Percentiles rank a stretch among this genome's conserved stretches.
phyloP scores from a whole-genome alignment of 1,140 invertebrate species.

The Latrodectus geometricus region DNA sequence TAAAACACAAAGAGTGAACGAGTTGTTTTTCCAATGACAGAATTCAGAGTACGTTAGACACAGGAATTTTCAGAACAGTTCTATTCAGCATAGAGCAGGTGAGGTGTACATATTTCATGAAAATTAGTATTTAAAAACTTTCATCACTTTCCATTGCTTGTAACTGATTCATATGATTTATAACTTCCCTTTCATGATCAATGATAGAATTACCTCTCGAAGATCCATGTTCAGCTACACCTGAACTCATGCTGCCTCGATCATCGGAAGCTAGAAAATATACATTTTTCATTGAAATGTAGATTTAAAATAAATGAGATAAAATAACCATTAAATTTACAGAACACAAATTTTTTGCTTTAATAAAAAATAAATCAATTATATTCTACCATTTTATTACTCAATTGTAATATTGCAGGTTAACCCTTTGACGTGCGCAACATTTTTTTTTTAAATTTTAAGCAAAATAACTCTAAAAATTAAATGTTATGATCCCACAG shows the following conservation, averaged over 20 bases:
- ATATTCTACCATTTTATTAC: no score
- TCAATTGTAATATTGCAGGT: no score
- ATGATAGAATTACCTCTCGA: slow-evolving; percentile 64
- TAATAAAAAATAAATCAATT: no score
- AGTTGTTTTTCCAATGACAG: slow-evolving; percentile 29
- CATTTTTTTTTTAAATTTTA: no score
- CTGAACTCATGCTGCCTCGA: slow-evolving; percentile 56
- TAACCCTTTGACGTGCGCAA: no score
- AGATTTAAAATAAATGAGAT: no score
- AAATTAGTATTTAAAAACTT: slow-evolving; percentile 66
- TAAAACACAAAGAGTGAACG: background rate
- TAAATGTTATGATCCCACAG: no score
- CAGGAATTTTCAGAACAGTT: slow-evolving; percentile 19
- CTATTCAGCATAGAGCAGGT: background rate
- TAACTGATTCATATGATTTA: slow-evolving; percentile 63
- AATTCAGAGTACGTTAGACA: slow-evolving; percentile 6
- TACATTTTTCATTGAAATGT: no score
- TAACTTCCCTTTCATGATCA: slow-evolving; percentile 65
- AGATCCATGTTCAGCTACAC: slow-evolving; percentile 61
- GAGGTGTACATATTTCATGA: background rate
- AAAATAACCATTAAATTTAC: no score
- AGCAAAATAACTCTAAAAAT: no score
- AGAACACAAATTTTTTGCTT: no score
- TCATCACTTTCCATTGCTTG: slow-evolving; percentile 71
- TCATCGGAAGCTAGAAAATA: background rate